Base-by-base conservation (phyloP, 1,140 invertebrate genomes). In the Portunus trituberculatus region DNA sequence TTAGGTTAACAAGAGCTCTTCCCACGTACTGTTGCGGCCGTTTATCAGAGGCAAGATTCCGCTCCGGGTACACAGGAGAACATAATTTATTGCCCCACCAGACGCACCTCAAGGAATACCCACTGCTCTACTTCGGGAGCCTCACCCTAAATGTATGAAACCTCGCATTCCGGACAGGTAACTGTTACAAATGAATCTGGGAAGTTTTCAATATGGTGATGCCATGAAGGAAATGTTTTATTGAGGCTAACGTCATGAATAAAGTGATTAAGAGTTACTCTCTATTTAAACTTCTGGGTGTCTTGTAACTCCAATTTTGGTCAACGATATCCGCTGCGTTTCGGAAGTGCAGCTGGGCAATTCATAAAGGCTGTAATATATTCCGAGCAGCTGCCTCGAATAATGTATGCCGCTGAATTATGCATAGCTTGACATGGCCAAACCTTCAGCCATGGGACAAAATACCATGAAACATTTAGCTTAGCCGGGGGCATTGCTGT, bases 351-450 rank as follows among this genome's bases (percentile, higher is more conserved):
- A 25, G 67, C 67, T 76, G 4, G 67, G 67, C 67, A 76, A 76
- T 76, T 76, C 67, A 76, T 76, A 76, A 76, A 76, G 67, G 25
- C 25, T 76, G 67, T 76, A 76, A 76, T 76, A 76, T 76, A 76
- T 76, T n/a, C 67, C 67, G 67, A n/a, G 67, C 67, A 76, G 67
- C 67, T n/a, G 20, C 67, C 67, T 76, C 20, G 67, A 76, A 76
- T 76, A 76, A 76, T 76, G 67, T n/a, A 76, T 76, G n/a, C 67
- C 67, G 25, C 67, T 76, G 67, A 76, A 76, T 76, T 76, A 76
- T 76, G 25, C 67, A 76, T 76, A 20, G 67, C 67, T 25, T 76
- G 67, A 76, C n/a, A 76, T 76, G 25, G 67, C 67, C 67, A n/a
- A 76, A 76, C 67, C 16, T 76, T 76, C n/a, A 76, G 20, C 20